phyloP scores from a whole-genome alignment of 2,888 invertebrate genomes.

The Ophion ellenae region DNA sequence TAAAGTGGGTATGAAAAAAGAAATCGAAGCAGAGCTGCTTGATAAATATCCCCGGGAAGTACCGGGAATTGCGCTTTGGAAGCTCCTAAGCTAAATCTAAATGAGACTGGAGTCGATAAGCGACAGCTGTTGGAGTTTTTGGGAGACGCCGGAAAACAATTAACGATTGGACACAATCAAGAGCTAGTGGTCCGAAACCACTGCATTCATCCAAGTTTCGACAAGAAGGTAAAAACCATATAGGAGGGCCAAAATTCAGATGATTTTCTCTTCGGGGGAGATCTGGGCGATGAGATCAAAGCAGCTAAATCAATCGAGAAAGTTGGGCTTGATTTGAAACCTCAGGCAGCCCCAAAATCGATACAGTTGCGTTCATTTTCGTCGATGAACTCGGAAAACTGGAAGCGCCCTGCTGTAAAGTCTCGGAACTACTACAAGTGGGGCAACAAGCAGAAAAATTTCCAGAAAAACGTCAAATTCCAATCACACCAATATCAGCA shows the following conservation, averaged over 20 bases:
- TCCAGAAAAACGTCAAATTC: not conserved
- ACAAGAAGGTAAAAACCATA: too few relatives aligned
- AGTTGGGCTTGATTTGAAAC: too few relatives aligned
- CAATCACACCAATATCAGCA: not conserved
- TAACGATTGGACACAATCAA: too few relatives aligned
- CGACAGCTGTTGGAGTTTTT: slow-evolving; percentile 32
- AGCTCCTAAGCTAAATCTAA: too few relatives aligned
- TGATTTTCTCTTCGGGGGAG: slow-evolving; percentile 48
- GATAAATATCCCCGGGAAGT: too few relatives aligned
- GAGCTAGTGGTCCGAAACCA: too few relatives aligned
- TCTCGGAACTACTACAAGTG: too few relatives aligned
- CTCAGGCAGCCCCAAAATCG: too few relatives aligned
- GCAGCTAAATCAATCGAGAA: too few relatives aligned
- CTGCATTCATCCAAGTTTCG: too few relatives aligned
- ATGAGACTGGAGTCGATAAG: slow-evolving; percentile 43
- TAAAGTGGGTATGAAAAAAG: slow-evolving; percentile 29
- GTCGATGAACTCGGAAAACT: slow-evolving; percentile 41
- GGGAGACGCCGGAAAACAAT: not conserved
- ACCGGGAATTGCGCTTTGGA: too few relatives aligned
- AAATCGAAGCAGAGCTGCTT: slow-evolving; percentile 5
- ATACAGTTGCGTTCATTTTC: too few relatives aligned
- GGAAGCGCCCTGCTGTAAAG: slow-evolving; percentile 6
- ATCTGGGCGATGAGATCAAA: slow-evolving; percentile 29
- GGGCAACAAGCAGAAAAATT: not conserved
- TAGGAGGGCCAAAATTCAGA: slow-evolving; percentile 4